Evolutionary conservation across 1,140 invertebrate genomes (phyloP), one percentile per base, ranked within the genome.

Genomic region (Drosophila azteca): DNA sequence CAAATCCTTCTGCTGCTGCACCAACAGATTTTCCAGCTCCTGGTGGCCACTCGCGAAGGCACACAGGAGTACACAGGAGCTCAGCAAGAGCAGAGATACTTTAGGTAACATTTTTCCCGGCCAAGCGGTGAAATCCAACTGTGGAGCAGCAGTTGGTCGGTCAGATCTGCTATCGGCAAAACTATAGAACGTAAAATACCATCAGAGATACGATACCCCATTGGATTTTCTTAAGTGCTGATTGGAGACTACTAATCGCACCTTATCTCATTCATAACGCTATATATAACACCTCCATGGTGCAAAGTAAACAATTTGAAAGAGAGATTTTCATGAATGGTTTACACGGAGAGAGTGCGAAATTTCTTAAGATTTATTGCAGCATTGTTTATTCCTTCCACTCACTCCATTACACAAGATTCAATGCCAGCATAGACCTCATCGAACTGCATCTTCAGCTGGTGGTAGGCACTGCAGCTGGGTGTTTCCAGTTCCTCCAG

Each of bases 151-250:
- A 24, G n/a, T 52, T 26, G 4, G 24, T 26, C 24, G 43, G 31
- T 24, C 48, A 53, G 22, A n/a, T 22, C 1, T 1, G 50, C 49
- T 68, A 76, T 76, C 77, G 15, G 26, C n/a, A 49, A 3, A 49
- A 49, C 41, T 49, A 13, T 46, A 46, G 43, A 39, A 50, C 22
- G 58, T 70, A 68, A 77, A 75, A 59, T 50, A 68, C 52, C 82
- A 88, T 82, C 67, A 39, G 15, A 26, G 46, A 44, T 61, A 58
- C 61, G 46, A 44, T 58, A 58, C 61, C 63, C 63, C 77, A 72
- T 87, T 77, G 70, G 78, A 78, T 85, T 81, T 70, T 49, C 61
- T 48, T 57, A 54, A 88, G 70, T 67, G 57, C 44, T 49, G 78
- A 87, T 87, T 68, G 82, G 55, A 55, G n/a, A 39, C 13, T 43